Evolutionary conservation across 2,888 invertebrate species (phyloP).

Genomic region (Drepanosiphum platanoidis): DNA sequence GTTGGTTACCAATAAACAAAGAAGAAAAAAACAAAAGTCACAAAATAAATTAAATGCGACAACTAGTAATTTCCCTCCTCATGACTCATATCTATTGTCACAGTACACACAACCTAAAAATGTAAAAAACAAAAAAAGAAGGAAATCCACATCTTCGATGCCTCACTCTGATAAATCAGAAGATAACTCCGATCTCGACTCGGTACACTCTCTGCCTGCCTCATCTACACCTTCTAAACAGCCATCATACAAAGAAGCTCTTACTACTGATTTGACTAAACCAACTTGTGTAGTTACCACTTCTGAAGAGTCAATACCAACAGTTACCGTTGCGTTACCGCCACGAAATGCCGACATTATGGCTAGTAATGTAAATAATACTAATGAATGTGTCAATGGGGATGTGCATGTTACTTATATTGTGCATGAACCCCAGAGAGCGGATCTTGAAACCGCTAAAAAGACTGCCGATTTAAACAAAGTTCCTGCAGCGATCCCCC

Average conservation of each 20-base stretch:
- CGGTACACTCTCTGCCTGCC: constrained; percentile 84
- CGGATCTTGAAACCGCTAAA: constrained; percentile 54
- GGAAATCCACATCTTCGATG: constrained; percentile 80
- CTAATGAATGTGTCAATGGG: constrained; percentile 55
- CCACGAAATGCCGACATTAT: constrained; percentile 37
- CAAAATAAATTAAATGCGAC: constrained; percentile 56
- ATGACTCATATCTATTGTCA: constrained; percentile 61
- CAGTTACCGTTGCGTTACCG: constrained; percentile 53
- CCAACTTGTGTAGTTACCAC: constrained; percentile 57
- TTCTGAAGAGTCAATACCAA: constrained; percentile 61
- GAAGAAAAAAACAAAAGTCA: constrained; percentile 75
- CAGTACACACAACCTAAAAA: constrained; percentile 60
- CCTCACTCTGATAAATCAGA: constrained; percentile 85
- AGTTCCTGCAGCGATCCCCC: constrained; percentile 58
- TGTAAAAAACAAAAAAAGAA: constrained; percentile 64
- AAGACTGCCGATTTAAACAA: constrained; percentile 62
- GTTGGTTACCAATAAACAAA: constrained; percentile 84
- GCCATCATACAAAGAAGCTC: constrained; percentile 46
- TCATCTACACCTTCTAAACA: constrained; percentile 64
- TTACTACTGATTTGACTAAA: constrained; percentile 57
- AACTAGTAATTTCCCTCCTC: constrained; percentile 60
- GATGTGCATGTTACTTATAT: constrained; percentile 60
- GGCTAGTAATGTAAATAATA: constrained; percentile 29
- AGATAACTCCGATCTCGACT: constrained; percentile 82
- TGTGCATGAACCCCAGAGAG: constrained; percentile 56